Percentiles rank a stretch among this genome's conserved stretches.
phyloP scores from a whole-genome alignment of 1,140 invertebrate genomes.

The Sarcophaga bullata region DNA sequence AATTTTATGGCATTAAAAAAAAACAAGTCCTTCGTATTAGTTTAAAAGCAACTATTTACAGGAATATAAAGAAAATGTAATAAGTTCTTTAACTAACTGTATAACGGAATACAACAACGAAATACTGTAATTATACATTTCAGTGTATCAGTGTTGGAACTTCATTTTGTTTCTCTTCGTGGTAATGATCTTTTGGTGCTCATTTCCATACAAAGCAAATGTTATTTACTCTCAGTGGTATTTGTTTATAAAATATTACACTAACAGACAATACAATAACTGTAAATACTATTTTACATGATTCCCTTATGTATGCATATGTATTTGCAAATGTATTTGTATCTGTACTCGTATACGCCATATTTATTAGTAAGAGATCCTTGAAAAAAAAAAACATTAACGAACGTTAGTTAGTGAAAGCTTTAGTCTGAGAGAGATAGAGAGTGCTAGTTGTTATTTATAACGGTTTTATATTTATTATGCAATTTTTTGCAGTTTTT shows the following conservation, averaged over 20 bases:
- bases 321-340: background rate
- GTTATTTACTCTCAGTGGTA: background rate
- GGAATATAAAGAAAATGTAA: too few relatives aligned
- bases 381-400: too few relatives aligned
- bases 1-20: too few relatives aligned
- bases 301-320: background rate
- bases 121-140: too few relatives aligned
- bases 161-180: background rate
- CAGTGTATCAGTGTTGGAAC: background rate
- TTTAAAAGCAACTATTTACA: too few relatives aligned
- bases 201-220: background rate
- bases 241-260: background rate
- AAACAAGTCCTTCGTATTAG: too few relatives aligned
- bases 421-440: background rate
- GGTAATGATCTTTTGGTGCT: background rate
- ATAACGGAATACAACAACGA: too few relatives aligned
- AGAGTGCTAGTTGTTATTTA: background rate
- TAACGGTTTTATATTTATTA: conserved; percentile 34
- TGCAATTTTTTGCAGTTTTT: conserved; percentile 10
- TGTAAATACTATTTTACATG: conserved; percentile 7
- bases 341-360: background rate
- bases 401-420: too few relatives aligned
- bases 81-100: too few relatives aligned
- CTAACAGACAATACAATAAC: background rate
- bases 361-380: background rate